These are phyloP conservation scores for Campylomormyrus tamandua DNA, from an alignment of 2,113 vertebrate genomes.

Conservation along the genomic window DNA sequence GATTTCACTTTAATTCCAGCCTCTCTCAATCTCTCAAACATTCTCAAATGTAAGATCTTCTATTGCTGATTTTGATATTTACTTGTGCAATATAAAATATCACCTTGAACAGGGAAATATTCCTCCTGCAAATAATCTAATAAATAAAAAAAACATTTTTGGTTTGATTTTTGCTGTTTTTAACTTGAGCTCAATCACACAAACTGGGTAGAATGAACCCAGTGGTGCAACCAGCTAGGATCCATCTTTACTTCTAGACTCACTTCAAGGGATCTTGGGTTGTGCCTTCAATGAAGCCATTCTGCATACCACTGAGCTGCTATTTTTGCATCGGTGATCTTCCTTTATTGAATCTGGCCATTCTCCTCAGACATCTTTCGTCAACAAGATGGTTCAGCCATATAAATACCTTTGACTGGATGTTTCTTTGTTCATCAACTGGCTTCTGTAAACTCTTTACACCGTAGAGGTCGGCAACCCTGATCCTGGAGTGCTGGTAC, in stretches of 20 bases:
- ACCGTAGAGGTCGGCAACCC: background rate
- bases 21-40: background rate
- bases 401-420: background rate
- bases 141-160: background rate
- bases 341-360: background rate
- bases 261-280: background rate
- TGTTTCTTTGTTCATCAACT: background rate
- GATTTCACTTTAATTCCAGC: background rate
- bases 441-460: background rate
- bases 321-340: background rate
- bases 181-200: background rate
- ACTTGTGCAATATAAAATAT: background rate
- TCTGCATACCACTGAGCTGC: background rate
- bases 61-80: background rate
- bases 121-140: background rate
- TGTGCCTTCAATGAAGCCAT: background rate
- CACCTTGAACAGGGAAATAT: background rate
- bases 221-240: background rate
- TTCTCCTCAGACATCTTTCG: background rate
- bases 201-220: background rate
- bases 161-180: background rate
- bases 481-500: background rate
- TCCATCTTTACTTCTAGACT: background rate
- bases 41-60: background rate
- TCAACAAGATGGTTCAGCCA: background rate